A percentile compares a stretch with the other conserved stretches of the same genome.
These are phyloP conservation scores for Melolontha melolontha DNA, from an alignment of 2,888 invertebrate species.

Conservation along the genomic window DNA sequence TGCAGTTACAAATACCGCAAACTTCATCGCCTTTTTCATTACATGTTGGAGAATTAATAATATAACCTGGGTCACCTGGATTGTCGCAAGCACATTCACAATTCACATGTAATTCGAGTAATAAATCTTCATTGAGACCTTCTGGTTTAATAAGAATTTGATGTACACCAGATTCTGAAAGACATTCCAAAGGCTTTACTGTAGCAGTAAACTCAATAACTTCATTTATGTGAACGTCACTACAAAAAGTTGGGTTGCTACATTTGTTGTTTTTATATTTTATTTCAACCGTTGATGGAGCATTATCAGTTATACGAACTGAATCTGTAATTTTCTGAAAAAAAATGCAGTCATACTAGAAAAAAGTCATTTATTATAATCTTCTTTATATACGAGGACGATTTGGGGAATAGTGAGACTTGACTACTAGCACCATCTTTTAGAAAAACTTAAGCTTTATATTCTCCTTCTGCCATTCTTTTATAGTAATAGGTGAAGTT, in stretches of 20 bases:
- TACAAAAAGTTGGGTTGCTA: constrained; percentile 67
- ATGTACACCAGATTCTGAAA: constrained; percentile 62
- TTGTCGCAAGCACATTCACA: constrained; percentile 52
- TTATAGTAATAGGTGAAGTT: too few relatives aligned
- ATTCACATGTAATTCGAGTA: constrained; percentile 73
- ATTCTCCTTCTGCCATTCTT: too few relatives aligned
- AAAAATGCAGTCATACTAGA: constrained; percentile 11
- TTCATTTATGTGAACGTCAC: constrained; percentile 71
- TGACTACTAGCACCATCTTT: too few relatives aligned
- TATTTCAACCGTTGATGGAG: constrained; percentile 67
- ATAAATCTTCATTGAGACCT: constrained; percentile 77
- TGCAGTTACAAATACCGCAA: constrained; percentile 72
- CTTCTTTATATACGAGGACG: too few relatives aligned
- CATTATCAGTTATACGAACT: constrained; percentile 63
- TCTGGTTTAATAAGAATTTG: constrained; percentile 76
- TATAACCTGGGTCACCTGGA: constrained; percentile 59
- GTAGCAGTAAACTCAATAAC: constrained; percentile 69
- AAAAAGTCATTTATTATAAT: background rate
- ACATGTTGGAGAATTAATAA: constrained; percentile 61
- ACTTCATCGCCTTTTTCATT: constrained; percentile 50
- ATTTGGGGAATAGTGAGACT: background rate
- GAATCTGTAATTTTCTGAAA: constrained; percentile 67
- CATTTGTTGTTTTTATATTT: constrained; percentile 68
- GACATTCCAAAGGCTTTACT: constrained; percentile 72
- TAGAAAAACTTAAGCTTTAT: too few relatives aligned